These are phyloP conservation scores for Syrmaticus mikado DNA, from an alignment of 2,113 vertebrate genomes.

Conservation along the genomic window DNA sequence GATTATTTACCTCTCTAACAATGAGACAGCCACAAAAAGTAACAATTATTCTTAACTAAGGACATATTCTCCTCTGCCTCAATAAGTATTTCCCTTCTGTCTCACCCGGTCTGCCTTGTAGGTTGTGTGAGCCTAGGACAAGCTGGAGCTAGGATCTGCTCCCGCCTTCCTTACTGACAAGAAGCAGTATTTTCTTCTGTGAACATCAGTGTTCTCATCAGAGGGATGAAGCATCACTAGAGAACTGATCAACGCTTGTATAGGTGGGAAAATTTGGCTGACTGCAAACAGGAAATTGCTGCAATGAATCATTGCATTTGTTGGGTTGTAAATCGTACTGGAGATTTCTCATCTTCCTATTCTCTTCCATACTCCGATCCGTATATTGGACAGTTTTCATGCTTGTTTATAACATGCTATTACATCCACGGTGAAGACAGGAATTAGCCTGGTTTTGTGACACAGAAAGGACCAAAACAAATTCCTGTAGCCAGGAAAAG, in stretches of 20 bases:
- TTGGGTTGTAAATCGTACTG: neutral
- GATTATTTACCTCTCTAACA: neutral
- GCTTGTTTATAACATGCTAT: neutral
- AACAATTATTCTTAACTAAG: fast-evolving
- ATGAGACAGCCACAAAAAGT: fast-evolving
- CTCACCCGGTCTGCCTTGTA: neutral
- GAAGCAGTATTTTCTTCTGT: fast-evolving
- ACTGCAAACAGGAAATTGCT: neutral
- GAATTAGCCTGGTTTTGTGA: neutral
- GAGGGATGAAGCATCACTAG: neutral
- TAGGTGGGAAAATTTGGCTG: slow-evolving; percentile 24
- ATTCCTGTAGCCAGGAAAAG: neutral
- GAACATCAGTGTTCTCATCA: neutral
- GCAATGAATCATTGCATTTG: slow-evolving; percentile 2
- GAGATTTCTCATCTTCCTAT: neutral
- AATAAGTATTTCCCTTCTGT: neutral
- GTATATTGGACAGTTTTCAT: fast-evolving
- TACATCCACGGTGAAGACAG: neutral
- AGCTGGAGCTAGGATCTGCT: neutral
- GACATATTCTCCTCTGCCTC: neutral
- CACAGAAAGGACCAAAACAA: neutral
- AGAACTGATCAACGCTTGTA: neutral
- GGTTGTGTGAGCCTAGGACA: fast-evolving
- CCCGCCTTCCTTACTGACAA: neutral
- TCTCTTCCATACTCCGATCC: neutral